Conservation (phyloP, 1,140 invertebrate species). For the Lutraria rhynchaena region DNA sequence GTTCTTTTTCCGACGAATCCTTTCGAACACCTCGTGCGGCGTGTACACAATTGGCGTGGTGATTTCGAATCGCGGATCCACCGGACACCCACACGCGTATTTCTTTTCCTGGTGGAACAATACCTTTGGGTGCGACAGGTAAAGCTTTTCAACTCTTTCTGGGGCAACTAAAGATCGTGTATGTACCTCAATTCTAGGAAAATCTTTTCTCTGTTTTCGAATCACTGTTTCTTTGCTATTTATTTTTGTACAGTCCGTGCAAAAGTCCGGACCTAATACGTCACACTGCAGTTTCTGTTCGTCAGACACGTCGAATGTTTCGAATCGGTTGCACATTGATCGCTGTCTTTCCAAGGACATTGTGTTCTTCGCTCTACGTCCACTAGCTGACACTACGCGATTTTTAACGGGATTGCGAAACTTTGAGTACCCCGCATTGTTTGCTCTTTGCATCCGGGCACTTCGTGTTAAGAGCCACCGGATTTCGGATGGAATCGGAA, state of each 20-base stretch:
- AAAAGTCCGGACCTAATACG: constrained; percentile 63
- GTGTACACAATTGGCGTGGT: constrained; percentile 55
- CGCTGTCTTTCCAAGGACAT: constrained; percentile 39
- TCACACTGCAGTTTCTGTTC: constrained; percentile 60
- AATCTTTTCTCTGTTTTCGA: constrained; percentile 54
- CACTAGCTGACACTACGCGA: constrained; percentile 59
- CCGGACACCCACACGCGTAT: constrained; percentile 42
- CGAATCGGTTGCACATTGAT: constrained; percentile 57
- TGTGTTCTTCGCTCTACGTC: constrained; percentile 3
- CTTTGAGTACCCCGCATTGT: constrained; percentile 62
- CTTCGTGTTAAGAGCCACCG: constrained; percentile 58
- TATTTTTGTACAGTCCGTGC: constrained; percentile 62
- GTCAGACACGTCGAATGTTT: constrained; percentile 1
- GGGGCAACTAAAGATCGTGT: constrained; percentile 65
- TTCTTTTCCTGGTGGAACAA: constrained; percentile 51
- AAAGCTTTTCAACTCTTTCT: constrained; percentile 61
- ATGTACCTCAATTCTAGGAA: constrained; percentile 65
- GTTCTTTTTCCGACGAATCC: constrained; percentile 42
- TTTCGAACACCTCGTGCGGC: constrained; percentile 50
- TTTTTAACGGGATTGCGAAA: constrained; percentile 58
- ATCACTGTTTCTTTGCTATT: constrained; percentile 51
- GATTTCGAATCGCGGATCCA: constrained; percentile 49
- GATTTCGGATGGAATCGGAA: constrained; percentile 35
- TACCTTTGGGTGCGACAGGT: constrained; percentile 57
- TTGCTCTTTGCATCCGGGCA: constrained; percentile 59